phyloP scores from a whole-genome alignment of 2,888 invertebrate species.

The Platerodrilus igneus region DNA sequence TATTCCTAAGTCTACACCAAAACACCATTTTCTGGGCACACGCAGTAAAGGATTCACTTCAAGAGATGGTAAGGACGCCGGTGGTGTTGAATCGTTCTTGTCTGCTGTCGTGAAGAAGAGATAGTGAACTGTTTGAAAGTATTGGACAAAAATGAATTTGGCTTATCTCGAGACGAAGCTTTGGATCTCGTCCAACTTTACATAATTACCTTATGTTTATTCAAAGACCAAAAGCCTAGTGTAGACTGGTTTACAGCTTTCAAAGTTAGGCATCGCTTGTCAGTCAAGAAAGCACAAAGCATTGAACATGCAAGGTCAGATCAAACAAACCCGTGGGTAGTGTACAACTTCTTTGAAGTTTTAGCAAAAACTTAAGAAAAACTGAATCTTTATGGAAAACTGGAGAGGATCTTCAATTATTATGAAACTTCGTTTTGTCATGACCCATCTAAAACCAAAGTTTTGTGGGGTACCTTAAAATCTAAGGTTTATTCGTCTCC shows the following conservation, averaged over 20 bases:
- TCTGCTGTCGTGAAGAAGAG: constrained; percentile 15
- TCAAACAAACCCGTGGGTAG: constrained; percentile 15
- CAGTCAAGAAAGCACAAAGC: constrained; percentile 14
- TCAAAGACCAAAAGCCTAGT: constrained; percentile 14
- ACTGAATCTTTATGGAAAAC: constrained; percentile 16
- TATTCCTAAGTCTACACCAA: constrained; percentile 17
- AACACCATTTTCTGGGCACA: too few relatives aligned
- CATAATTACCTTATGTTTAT: constrained; percentile 9
- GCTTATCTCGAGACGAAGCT: constrained; percentile 13
- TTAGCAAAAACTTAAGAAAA: constrained; percentile 8
- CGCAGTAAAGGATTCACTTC: constrained; percentile 11
- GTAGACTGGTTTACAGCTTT: constrained; percentile 16
- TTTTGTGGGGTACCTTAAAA: too few relatives aligned
- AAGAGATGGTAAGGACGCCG: constrained; percentile 16
- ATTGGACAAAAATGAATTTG: constrained; percentile 15
- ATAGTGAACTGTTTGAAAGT: constrained; percentile 15
- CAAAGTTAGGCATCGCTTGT: constrained; percentile 5
- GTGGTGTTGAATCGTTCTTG: constrained; percentile 16
- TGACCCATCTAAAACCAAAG: constrained; percentile 23
- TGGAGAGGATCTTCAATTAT: constrained; percentile 17
- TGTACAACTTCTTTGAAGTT: constrained; percentile 10
- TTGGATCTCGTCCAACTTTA: constrained; percentile 12
- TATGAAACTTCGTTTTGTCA: constrained; percentile 22
- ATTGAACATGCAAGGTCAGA: constrained; percentile 12
- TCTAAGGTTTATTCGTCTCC: too few relatives aligned